These are phyloP conservation scores for Rhyzopertha dominica DNA, from an alignment of 1,140 invertebrate species.

Conservation along the genomic window DNA sequence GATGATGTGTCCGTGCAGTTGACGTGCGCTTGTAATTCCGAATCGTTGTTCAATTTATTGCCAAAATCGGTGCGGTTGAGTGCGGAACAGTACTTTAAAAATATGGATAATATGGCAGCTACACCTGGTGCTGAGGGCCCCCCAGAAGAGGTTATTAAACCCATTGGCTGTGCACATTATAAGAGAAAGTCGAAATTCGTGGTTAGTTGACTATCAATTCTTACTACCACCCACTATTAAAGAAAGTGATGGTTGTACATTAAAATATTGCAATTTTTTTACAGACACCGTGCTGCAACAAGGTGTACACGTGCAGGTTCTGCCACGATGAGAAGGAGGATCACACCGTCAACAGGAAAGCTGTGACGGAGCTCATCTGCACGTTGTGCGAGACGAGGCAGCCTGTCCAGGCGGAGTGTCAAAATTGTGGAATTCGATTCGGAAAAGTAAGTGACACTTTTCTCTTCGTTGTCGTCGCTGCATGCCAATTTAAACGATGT, in stretches of 20 bases:
- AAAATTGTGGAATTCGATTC: conserved; percentile 68
- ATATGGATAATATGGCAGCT: conserved; percentile 28
- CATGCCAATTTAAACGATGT: conserved; percentile 3
- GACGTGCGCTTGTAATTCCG: conserved; percentile 60
- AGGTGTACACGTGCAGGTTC: conserved; percentile 80
- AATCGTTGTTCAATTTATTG: conserved; percentile 60
- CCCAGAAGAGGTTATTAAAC: conserved; percentile 44
- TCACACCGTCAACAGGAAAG: conserved; percentile 75
- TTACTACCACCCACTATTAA: not conserved
- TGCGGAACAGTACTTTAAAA: conserved; percentile 6
- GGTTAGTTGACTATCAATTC: conserved; percentile 50
- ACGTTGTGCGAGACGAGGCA: conserved; percentile 74
- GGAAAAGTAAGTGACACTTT: conserved; percentile 56
- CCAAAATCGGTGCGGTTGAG: conserved; percentile 1
- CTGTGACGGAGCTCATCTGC: conserved; percentile 76
- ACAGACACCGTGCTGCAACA: conserved; percentile 82
- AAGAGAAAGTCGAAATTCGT: conserved; percentile 77
- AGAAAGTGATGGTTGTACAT: not conserved
- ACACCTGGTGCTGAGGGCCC: conserved; percentile 38
- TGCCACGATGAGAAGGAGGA: conserved; percentile 84
- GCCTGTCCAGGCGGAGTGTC: conserved; percentile 70
- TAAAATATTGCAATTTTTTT: too few relatives aligned
- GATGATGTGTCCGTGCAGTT: conserved; percentile 65
- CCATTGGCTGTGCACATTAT: conserved; percentile 69
- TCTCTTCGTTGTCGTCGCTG: not conserved